phyloP scores from a whole-genome alignment of 2,113 vertebrate species.

The Numenius arquata region DNA sequence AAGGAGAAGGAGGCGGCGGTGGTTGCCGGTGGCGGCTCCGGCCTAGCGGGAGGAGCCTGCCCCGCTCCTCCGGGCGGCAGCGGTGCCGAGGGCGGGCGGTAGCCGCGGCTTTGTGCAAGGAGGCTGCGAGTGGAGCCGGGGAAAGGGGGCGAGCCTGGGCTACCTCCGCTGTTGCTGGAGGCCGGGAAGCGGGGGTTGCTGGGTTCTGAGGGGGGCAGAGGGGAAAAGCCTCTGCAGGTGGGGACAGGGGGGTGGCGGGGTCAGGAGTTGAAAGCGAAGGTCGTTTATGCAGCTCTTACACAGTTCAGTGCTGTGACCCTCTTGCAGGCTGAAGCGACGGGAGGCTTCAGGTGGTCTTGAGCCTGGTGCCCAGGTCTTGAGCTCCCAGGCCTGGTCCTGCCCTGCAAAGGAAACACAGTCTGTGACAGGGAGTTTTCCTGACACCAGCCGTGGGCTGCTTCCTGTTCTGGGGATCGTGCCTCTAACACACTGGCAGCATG shows the following conservation, averaged over 20 bases:
- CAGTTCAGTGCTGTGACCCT: background rate
- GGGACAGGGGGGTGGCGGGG: background rate
- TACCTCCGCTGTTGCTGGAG: background rate
- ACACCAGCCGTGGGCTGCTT: fast-evolving
- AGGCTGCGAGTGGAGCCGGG: background rate
- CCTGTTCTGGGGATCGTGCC: background rate
- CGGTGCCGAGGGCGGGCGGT: background rate
- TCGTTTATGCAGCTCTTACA: background rate
- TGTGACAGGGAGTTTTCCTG: background rate
- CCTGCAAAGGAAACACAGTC: background rate
- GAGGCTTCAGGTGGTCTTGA: no score
- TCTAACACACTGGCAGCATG: fast-evolving
- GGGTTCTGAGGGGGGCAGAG: background rate
- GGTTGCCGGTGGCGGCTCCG: background rate
- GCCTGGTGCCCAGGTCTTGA: background rate
- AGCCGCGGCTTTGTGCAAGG: background rate
- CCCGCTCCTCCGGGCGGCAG: background rate
- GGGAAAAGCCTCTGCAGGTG: background rate
- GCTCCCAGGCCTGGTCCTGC: no score
- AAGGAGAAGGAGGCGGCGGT: background rate
- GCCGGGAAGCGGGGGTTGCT: background rate
- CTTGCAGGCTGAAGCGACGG: background rate
- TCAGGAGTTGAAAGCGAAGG: fast-evolving
- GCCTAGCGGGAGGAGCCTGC: background rate
- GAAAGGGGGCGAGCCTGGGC: background rate